phyloP scores from a whole-genome alignment of 2,888 invertebrate genomes.

The Epistrophella euchroma region DNA sequence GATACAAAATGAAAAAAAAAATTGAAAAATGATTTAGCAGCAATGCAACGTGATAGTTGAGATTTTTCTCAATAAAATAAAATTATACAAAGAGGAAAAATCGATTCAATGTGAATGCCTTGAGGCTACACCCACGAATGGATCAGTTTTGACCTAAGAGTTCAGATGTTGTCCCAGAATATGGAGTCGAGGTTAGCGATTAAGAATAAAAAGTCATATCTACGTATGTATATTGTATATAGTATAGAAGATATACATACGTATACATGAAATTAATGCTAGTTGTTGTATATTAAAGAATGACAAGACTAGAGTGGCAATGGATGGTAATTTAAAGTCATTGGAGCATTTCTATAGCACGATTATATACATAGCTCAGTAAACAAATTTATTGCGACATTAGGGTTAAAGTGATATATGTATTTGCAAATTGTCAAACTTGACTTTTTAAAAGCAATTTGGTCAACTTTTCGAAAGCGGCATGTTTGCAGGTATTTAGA shows the following conservation, averaged over 20 bases:
- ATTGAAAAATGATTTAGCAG: constrained; percentile 27
- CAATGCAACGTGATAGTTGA: constrained; percentile 41
- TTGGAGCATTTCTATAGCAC: not conserved
- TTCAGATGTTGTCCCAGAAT: constrained; percentile 46
- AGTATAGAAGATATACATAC: too few species aligned
- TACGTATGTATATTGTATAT: too few species aligned
- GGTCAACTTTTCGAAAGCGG: too few species aligned
- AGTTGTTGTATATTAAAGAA: not conserved
- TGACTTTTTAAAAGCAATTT: not conserved
- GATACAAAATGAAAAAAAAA: not conserved
- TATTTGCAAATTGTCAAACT: not conserved
- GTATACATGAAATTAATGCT: not conserved
- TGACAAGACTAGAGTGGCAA: not conserved
- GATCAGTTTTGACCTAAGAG: constrained; percentile 47
- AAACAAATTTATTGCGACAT: not conserved
- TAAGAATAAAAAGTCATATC: constrained; percentile 22
- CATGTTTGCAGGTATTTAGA: too few species aligned
- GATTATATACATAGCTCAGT: too few species aligned
- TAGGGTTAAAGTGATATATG: not conserved
- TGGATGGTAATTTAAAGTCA: not conserved
- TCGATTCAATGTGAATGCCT: constrained; percentile 51
- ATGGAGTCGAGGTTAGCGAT: constrained; percentile 19
- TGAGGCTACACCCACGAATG: constrained; percentile 43
- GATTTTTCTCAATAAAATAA: constrained; percentile 42
- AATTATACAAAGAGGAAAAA: constrained; percentile 19